phyloP scores from a whole-genome alignment of 2,113 vertebrate species.

The Aphelocoma coerulescens region DNA sequence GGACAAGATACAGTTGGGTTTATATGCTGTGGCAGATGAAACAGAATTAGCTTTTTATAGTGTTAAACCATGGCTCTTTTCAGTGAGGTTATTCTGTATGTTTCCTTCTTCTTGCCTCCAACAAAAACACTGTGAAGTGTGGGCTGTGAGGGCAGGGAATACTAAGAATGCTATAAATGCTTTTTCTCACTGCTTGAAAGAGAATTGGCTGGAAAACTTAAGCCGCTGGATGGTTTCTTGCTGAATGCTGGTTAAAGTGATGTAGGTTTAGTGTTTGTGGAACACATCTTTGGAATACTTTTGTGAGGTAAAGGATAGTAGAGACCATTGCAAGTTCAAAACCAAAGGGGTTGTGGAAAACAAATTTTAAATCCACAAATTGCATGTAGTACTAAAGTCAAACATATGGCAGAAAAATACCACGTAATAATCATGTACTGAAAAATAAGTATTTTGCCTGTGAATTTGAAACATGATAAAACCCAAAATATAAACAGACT shows the following conservation, averaged over 20 bases:
- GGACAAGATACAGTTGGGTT: background rate
- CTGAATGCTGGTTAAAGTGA: background rate
- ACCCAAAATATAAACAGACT: background rate
- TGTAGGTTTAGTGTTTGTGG: slow-evolving; percentile 16
- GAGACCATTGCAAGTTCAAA: background rate
- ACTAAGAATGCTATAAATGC: slow-evolving; percentile 28
- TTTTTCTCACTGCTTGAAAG: slow-evolving; percentile 22
- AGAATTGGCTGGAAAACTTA: slow-evolving; percentile 26
- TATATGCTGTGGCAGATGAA: background rate
- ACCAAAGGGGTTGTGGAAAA: background rate
- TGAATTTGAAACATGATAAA: background rate
- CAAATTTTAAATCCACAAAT: background rate
- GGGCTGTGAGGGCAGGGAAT: background rate
- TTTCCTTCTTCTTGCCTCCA: slow-evolving; percentile 26
- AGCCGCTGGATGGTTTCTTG: background rate
- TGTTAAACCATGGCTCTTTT: slow-evolving; percentile 34
- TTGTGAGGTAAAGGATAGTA: slow-evolving; percentile 7
- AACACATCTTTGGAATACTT: slow-evolving; percentile 26
- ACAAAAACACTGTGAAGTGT: slow-evolving; percentile 45
- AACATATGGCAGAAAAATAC: background rate
- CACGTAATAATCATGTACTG: background rate
- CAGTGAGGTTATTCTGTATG: background rate
- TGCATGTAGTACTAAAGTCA: background rate
- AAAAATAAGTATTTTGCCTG: background rate
- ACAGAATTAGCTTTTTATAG: slow-evolving; percentile 32